Evolutionary conservation across 1,140 invertebrate species (phyloP), one percentile per base, ranked within the genome.

Genomic region (Drosophila ficusphila): DNA sequence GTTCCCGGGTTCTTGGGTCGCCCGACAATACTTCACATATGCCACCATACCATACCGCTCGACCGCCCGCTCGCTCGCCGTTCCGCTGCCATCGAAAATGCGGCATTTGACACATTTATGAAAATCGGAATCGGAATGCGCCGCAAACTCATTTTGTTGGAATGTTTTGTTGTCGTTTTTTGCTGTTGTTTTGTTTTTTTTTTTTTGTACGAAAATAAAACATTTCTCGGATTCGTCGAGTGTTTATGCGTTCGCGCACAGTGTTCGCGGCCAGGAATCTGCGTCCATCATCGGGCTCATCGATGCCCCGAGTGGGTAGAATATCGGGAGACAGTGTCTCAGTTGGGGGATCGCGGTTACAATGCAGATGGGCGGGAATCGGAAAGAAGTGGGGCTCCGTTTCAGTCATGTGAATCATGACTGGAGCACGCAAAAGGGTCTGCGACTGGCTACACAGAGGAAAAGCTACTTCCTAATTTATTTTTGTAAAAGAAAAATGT

Each of bases 51-150:
- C n/a, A n/a, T n/a, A n/a, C n/a, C n/a, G n/a, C n/a, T n/a, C n/a
- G n/a, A n/a, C n/a, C n/a, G n/a, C n/a, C 38, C 18, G 38, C 38
- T 21, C 39, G 39, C 4, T 11, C 36, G 51, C 61, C 51, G 39
- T 41, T 60, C 34, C 54, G 33, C 33, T 41, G 79, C 73, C 58
- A 71, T 85, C 72, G 85, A 86, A 85, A 85, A 85, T 85, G 81
- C 73, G 81, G 81, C 82, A 81, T 85, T 85, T 85, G 81, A 85
- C 81, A 85, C 81, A 85, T 85, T 85, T 85, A 85, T 85, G 81
- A 85, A 85, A 85, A 86, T 86, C 81, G 81, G 81, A 86, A 76
- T 85, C 54, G 81, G 81, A 85, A 85, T 85, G 81, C 73, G 81
- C 67, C 62, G 73, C 82, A 76, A 85, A 86, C 82, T 85, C 82